Conservation (phyloP, 1,140 invertebrate species). For the Procambarus clarkii region DNA sequence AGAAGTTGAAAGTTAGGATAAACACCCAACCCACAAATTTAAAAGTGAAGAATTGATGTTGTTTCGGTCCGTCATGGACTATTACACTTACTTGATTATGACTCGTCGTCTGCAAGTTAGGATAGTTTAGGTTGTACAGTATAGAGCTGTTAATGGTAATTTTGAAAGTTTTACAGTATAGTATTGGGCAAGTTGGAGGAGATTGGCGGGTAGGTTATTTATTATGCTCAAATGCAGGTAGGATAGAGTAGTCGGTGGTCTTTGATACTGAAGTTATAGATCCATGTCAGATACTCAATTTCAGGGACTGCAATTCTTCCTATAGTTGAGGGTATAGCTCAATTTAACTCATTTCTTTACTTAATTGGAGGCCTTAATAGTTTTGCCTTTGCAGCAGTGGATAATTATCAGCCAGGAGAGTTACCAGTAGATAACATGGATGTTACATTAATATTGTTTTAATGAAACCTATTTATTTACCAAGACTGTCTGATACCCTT, state of each 20-base stretch:
- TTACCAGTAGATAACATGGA: neutral
- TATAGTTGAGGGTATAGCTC: neutral
- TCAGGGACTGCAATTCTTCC: neutral
- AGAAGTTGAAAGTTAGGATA: neutral
- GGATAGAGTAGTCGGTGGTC: neutral
- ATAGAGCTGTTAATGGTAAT: neutral
- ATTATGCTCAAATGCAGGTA: neutral
- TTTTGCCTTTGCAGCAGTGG: neutral
- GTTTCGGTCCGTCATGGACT: too few relatives aligned
- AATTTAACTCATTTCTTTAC: neutral
- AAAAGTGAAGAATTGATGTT: too few relatives aligned
- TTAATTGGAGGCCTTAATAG: neutral
- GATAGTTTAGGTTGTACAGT: neutral
- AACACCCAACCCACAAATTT: too few relatives aligned
- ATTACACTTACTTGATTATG: too few relatives aligned
- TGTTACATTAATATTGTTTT: neutral
- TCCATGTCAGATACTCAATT: neutral
- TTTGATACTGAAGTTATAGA: constrained; percentile 4
- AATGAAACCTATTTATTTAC: neutral
- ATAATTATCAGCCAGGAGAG: neutral
- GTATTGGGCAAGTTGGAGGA: neutral
- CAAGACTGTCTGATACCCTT: neutral
- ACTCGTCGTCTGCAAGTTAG: too few relatives aligned
- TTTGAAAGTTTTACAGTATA: neutral
- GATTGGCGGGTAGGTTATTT: neutral